Base-by-base conservation (phyloP, 2,113 vertebrate species). In the Dasyprocta punctata region DNA sequence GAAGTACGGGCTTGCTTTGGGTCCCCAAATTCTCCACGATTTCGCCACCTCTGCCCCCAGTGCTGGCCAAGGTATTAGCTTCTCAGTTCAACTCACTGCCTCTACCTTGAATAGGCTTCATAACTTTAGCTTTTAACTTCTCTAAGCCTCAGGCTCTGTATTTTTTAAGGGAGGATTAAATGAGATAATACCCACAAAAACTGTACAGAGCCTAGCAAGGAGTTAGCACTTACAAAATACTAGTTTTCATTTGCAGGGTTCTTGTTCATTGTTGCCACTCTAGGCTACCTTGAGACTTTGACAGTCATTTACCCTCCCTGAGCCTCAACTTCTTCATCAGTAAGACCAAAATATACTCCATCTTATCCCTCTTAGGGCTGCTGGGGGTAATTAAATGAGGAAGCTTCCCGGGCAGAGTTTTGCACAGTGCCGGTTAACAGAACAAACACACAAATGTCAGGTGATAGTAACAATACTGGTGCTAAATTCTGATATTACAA, bases 191-290 rank as follows among this genome's bases (percentile, higher is more conserved):
- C 0, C 0, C 1, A 19, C 60, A 44, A 80, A 58, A 61, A 17
- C 52, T 2, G 2, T 1, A 1, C 2, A 3, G 28, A 5, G 30
- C 52, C 20, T 30, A 30, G 44, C 4, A 6, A 28, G n/a, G 49
- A 41, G 16, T 8, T 38, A 36, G 30, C 0, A 0, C 60, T 78
- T 61, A 17, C 60, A 9, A 93, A 91, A 56, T 20, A 12, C 33
- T 38, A 1, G 30, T 11, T 8, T 36, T 12, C 10, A 71, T 73
- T 47, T 17, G 14, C 6, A 3, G 0, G 7, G 22, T 36, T 65
- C 54, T 56, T 36, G 3, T 12, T 8, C 1, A 7, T 16, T 1
- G 0, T 0, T 3, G 1, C 20, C 0, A 4, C 47, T 47, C 58
- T 69, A 2, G 44, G 22, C 13, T 24, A 12, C 19, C 8, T 10